Percentiles rank a stretch among this genome's conserved stretches.
Evolutionary conservation across 2,797 vertebrate species (phyloP).

Genomic region (Petrocephalus sullivani): DNA sequence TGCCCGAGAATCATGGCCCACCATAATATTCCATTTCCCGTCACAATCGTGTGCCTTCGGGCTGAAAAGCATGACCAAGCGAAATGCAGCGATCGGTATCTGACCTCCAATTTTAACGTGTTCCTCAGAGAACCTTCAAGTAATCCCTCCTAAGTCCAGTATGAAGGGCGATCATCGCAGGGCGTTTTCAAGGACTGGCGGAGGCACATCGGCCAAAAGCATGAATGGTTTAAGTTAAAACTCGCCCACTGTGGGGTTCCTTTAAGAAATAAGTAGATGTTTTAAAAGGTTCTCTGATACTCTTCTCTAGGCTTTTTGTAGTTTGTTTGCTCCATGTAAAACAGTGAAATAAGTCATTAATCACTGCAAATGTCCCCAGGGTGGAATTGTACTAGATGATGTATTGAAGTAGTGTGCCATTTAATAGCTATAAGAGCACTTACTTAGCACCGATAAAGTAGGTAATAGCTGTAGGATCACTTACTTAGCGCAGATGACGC

Average conservation of each 20-base stretch:
- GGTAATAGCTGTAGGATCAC: too few relatives aligned
- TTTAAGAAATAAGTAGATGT: not conserved
- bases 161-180: too few relatives aligned
- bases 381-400: not conserved
- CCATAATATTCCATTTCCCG: not conserved
- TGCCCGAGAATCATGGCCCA: not conserved
- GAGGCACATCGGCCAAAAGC: too few relatives aligned
- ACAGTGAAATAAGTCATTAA: not conserved
- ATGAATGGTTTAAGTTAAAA: not conserved
- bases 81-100: not conserved
- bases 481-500: not conserved
- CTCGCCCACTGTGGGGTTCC: not conserved
- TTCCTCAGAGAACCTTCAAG: not conserved
- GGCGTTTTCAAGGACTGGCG: not conserved
- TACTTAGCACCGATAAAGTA: too few relatives aligned
- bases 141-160: not conserved
- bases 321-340: not conserved
- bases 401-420: not conserved
- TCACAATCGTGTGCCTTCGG: not conserved
- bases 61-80: not conserved
- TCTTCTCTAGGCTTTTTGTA: not conserved
- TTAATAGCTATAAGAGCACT: not conserved
- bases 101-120: not conserved
- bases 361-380: not conserved
- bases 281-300: not conserved